phyloP scores from a whole-genome alignment of 2,797 vertebrate species.

The Telmatherina bonti region DNA sequence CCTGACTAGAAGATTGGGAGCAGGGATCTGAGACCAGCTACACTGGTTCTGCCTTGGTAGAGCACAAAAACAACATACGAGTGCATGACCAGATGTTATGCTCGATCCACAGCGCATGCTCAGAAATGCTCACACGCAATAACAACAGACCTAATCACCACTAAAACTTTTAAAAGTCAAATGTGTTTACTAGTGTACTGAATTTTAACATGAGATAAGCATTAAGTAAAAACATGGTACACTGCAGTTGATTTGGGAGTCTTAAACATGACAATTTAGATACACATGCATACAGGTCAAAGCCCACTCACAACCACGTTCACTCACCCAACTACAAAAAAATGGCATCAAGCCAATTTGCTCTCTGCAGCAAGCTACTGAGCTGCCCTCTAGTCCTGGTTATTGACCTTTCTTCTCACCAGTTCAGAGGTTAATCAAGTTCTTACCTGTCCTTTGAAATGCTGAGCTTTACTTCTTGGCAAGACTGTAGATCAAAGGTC shows the following conservation, averaged over 20 bases:
- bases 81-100: slow-evolving; percentile 51
- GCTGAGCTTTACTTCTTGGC: slow-evolving; percentile 71
- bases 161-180: slow-evolving; percentile 44
- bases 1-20: slow-evolving; percentile 98
- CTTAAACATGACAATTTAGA: slow-evolving; percentile 22
- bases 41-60: slow-evolving; percentile 73
- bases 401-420: slow-evolving; percentile 77
- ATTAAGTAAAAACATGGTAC: slow-evolving; percentile 14
- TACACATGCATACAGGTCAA: slow-evolving; percentile 32
- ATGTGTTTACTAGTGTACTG: background rate
- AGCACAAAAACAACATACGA: slow-evolving; percentile 66
- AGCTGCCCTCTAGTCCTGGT: slow-evolving; percentile 61
- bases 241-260: slow-evolving; percentile 12
- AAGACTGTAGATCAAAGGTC: slow-evolving; percentile 72
- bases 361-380: slow-evolving; percentile 61
- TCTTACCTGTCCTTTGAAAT: slow-evolving; percentile 77
- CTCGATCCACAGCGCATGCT: slow-evolving; percentile 28
- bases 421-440: slow-evolving; percentile 84
- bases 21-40: slow-evolving; percentile 84
- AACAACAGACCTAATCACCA: slow-evolving; percentile 18
- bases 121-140: slow-evolving; percentile 22
- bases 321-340: slow-evolving; percentile 44
- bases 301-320: slow-evolving; percentile 14
- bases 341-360: slow-evolving; percentile 69
- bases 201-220: slow-evolving; percentile 18